A percentile compares a stretch with the other conserved stretches of the same genome.
Evolutionary conservation across 2,888 invertebrate species (phyloP).

Genomic region (Orgyia antiqua): DNA sequence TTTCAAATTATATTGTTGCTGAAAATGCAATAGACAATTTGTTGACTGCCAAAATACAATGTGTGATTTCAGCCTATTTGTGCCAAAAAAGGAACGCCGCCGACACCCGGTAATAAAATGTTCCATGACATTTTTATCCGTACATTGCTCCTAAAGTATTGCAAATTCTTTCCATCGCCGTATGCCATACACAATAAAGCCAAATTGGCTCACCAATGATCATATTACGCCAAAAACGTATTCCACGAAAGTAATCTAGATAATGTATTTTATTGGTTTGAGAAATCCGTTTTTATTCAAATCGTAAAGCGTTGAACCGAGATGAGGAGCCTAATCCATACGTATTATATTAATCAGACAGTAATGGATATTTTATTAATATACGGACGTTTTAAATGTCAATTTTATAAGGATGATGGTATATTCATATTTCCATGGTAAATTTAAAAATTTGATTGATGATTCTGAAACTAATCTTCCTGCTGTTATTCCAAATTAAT

Average conservation of each 20-base stretch:
- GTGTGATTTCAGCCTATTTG: conserved; percentile 21
- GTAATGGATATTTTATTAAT: no score
- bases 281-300: conserved; percentile 15
- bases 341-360: no score
- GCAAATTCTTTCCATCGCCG: conserved; percentile 3
- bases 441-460: no score
- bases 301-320: conserved; percentile 5
- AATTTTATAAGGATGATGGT: no score
- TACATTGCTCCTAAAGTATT: conserved; percentile 25
- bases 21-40: conserved; percentile 3
- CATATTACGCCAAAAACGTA: conserved; percentile 7
- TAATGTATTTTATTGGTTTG: conserved; percentile 2
- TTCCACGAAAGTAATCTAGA: conserved; percentile 3
- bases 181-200: conserved; percentile 12
- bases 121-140: conserved; percentile 29
- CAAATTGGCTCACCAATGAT: conserved; percentile 11
- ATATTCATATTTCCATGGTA: no score
- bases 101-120: conserved; percentile 32
- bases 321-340: conserved; percentile 6
- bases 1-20: conserved; percentile 1
- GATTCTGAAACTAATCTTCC: no score
- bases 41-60: conserved; percentile 15
- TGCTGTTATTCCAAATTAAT: no score
- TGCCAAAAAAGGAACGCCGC: conserved; percentile 31
- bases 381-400: no score